Evolutionary conservation across 2,113 vertebrate species (phyloP), one percentile per base, ranked within the genome.

Genomic region (Cheirogaleus medius): DNA sequence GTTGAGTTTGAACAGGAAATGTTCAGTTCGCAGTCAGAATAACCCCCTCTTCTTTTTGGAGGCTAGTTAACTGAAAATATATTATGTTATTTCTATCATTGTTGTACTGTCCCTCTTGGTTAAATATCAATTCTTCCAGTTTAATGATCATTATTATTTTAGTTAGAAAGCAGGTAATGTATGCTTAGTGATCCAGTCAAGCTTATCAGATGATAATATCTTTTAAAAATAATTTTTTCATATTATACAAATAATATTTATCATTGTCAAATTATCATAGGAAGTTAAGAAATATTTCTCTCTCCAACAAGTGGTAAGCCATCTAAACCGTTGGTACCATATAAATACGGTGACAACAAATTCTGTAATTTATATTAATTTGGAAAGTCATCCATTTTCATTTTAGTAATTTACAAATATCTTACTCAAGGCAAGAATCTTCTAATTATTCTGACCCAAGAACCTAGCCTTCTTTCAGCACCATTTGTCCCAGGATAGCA

Each of bases 401-500:
- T 71, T 64, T 96, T 73, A 49, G 18, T n/a, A 71, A 90, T 77
- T 90, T 56, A 86, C 32, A 64, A 92, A 71, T n/a, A 54, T 64
- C 32, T 82, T 71, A 66, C 13, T 87, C 63, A 80, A 84, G 87
- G 44, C 54, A 68, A 64, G 39, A 81, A 25, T 29, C 74, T 63
- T 80, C 78, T 76, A n/a, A 21, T 37, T 44, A 39, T 29, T 66
- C 58, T 58, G 74, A 29, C 60, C 60, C 1, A 29, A 63, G 44
- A 82, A 34, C 37, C 80, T 49, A 4, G 12, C 13, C 60, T 73
- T 60, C 44, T 44, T 66, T 71, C 37, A 34, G 52, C 2, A 23
- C 5, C 25, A 2, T 25, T 80, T 89, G 2, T 29, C 54, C 17
- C 1, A 6, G 3, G 34, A 56, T 1, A 64, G 32, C 37, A 20